Base-by-base conservation (phyloP, 37 sponge, comb jelly and placozoan genomes). In the Axinella damicornis region DNA sequence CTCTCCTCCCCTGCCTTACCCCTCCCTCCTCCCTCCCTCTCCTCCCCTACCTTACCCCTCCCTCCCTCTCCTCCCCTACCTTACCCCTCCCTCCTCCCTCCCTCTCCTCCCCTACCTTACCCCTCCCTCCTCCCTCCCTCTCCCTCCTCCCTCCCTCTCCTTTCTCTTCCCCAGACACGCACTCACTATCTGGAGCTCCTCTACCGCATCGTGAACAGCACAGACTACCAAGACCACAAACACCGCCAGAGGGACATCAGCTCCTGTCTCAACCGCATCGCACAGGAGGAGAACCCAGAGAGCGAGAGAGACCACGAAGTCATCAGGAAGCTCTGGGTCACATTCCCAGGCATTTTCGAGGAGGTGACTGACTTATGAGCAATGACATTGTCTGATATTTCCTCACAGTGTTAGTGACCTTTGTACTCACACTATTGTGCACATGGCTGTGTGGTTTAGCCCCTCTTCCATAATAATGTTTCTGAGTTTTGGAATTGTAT, bases 131-230 rank as follows among this genome's bases (percentile, higher is more conserved):
- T 13, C 19, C 27, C 68, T 31, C 27, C 13, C 68, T 13, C 5
- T 13, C 27, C 6, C 20, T 19, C 46, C 62, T 70, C 63, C 9
- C 46, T 9, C 9, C 46, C 46, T 9, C 46, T 9, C 46, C 46
- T 9, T 46, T 39, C 22, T 66, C 25, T 1, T 57, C 70, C 59
- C 36, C 56, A 94, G 94, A 34, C 28, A 21, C 64, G 94, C 0
- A 66, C 80, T 14, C 92, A 94, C 83, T 90, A 90, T 71, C 79
- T 94, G 40, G 77, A 77, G 71, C 78, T 94, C 63, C 85, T 94
- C 33, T 72, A 69, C 35, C 73, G 83, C 22, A 78, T 94, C 20
- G 54, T 94, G 1, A 71, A 58, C 20, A 73, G 54, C 60, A 90
- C 94, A n/a, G 78, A 90, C 80, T 94, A 94, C 71, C 33, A 34